phyloP scores from a whole-genome alignment of 2,113 vertebrate species.

The Carettochelys insculpta region DNA sequence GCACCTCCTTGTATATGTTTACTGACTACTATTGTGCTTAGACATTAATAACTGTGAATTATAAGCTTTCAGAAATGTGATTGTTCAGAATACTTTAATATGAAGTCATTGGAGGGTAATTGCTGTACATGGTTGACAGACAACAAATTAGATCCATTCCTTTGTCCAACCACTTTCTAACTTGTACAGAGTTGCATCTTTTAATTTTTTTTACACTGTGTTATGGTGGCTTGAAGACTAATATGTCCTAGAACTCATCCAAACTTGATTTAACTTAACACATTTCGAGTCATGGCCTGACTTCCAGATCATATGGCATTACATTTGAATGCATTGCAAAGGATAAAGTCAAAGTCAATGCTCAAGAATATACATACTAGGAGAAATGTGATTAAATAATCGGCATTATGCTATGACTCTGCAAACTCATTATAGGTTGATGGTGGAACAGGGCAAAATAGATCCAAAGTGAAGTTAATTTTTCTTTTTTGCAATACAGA shows the following conservation, averaged over 20 bases:
- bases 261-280: slow-evolving; percentile 9
- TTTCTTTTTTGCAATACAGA: slow-evolving; percentile 64
- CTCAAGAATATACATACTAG: not conserved
- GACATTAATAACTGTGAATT: not conserved
- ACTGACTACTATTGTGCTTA: not conserved
- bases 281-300: not conserved
- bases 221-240: slow-evolving; percentile 21
- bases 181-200: not conserved
- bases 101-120: not conserved
- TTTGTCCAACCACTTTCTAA: not conserved
- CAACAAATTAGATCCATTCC: not conserved
- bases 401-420: not conserved
- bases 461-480: slow-evolving; percentile 37
- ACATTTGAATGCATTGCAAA: slow-evolving; percentile 38
- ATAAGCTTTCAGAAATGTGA: not conserved
- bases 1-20: not conserved
- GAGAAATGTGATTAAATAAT: slow-evolving; percentile 4
- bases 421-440: slow-evolving; percentile 19
- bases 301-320: not conserved
- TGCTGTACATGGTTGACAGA: not conserved
- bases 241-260: slow-evolving; percentile 14
- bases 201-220: not conserved
- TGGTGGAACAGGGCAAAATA: slow-evolving; percentile 35
- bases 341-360: not conserved
- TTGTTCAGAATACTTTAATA: not conserved